Evolutionary conservation across 1,140 invertebrate genomes (phyloP).

Genomic region (Diplogasteroides magnus): DNA sequence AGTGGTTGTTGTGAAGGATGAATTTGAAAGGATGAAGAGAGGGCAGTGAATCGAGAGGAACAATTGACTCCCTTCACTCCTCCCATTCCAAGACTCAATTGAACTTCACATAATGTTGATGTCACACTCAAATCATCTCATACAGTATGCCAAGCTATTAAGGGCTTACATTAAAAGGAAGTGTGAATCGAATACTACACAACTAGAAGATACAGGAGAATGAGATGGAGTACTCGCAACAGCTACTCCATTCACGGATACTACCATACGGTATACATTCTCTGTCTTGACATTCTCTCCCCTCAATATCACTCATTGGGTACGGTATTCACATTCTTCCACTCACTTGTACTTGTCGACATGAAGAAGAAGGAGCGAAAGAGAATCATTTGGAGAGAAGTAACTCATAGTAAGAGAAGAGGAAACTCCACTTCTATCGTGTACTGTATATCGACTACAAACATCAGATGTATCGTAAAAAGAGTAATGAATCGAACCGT

Average conservation of each 20-base stretch:
- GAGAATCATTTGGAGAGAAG: too few species aligned
- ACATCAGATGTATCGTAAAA: background rate
- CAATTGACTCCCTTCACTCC: too few species aligned
- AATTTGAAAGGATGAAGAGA: too few species aligned
- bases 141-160: background rate
- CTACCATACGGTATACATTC: background rate
- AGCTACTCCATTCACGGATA: background rate
- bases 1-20: background rate
- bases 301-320: background rate
- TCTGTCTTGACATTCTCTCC: background rate
- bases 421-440: background rate
- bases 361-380: background rate
- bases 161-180: background rate
- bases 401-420: too few species aligned
- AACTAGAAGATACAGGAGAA: background rate
- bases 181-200: background rate
- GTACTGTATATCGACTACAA: background rate
- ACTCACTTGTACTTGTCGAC: background rate
- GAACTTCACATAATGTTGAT: background rate
- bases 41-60: too few species aligned
- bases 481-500: background rate
- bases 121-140: background rate
- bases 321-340: background rate
- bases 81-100: too few species aligned
- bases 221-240: background rate